A percentile compares a stretch with the other conserved stretches of the same genome.
Evolutionary conservation across 2,797 vertebrate genomes (phyloP).

Genomic region (Euphonia xanthogaster): DNA sequence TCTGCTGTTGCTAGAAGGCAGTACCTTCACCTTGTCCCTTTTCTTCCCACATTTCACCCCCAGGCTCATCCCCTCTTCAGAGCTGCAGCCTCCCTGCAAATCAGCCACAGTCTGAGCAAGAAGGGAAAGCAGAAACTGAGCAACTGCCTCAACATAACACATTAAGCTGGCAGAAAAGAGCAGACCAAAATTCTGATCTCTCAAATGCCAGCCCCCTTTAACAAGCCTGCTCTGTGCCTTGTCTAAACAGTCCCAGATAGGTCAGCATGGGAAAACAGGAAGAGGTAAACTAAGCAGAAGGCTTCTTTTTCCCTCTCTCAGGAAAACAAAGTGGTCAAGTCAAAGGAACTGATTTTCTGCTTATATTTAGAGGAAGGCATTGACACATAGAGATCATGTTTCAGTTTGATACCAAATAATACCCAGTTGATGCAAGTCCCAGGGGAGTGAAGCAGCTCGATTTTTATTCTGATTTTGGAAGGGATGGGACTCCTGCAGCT

Average conservation of each 20-base stretch:
- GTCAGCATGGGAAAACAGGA: not conserved
- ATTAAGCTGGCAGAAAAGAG: not conserved
- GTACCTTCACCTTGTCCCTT: not conserved
- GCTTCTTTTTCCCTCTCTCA: not conserved
- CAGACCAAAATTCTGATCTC: not conserved
- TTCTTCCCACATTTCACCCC: accelerated
- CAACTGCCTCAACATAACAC: not conserved
- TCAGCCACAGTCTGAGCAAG: not conserved
- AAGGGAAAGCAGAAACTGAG: not conserved
- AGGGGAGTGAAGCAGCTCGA: not conserved
- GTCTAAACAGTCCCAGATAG: not conserved
- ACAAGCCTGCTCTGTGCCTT: not conserved
- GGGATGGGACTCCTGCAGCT: not conserved
- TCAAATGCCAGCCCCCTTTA: not conserved
- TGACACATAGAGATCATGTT: not conserved
- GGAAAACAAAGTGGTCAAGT: not conserved
- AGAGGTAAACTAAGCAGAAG: not conserved
- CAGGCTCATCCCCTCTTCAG: not conserved
- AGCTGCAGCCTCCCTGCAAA: not conserved
- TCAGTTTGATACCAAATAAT: not conserved
- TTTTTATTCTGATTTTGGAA: not conserved
- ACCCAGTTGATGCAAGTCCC: accelerated
- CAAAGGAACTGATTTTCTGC: constrained; percentile 8
- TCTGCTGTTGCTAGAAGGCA: not conserved
- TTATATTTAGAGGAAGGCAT: not conserved